Percentiles rank a stretch among this genome's conserved stretches.
These are phyloP conservation scores for Melangyna quadrimaculata DNA, from an alignment of 2,888 invertebrate genomes.

Conservation along the genomic window DNA sequence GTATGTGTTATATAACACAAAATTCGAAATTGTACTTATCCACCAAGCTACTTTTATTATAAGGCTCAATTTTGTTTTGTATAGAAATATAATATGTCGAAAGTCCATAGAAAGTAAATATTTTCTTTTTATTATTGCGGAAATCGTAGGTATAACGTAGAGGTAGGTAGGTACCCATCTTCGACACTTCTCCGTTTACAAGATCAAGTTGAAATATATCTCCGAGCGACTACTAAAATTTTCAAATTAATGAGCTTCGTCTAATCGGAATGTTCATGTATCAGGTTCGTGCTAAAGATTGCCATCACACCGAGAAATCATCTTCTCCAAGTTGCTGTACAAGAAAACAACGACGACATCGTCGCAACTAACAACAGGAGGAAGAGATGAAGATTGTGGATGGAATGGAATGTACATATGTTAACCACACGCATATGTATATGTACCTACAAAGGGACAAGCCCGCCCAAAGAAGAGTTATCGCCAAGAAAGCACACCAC, in stretches of 20 bases:
- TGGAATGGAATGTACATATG: slow-evolving; percentile 35
- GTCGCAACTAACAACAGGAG: slow-evolving; percentile 21
- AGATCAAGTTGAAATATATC: not conserved
- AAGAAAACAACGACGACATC: slow-evolving; percentile 11
- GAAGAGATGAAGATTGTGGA: slow-evolving; percentile 22
- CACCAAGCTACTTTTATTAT: too few relatives aligned
- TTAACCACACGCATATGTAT: not conserved
- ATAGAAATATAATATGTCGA: not conserved
- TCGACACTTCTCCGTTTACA: not conserved
- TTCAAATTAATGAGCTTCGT: slow-evolving; percentile 65
- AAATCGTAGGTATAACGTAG: too few relatives aligned
- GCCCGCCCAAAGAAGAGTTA: slow-evolving; percentile 37
- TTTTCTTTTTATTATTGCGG: not conserved
- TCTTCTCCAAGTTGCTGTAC: slow-evolving; percentile 14
- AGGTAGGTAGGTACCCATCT: too few relatives aligned
- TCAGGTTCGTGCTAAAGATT: slow-evolving; percentile 69
- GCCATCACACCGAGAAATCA: slow-evolving; percentile 61
- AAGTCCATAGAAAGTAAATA: not conserved
- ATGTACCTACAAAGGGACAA: not conserved
- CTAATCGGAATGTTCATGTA: slow-evolving; percentile 70
- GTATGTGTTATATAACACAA: too few relatives aligned
- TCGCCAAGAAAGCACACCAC: slow-evolving; percentile 55
- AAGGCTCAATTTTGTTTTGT: not conserved
- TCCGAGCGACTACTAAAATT: slow-evolving; percentile 17
- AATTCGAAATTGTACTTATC: too few relatives aligned